Evolutionary conservation across 2,888 invertebrate genomes (phyloP).

Genomic region (Clunio marinus): DNA sequence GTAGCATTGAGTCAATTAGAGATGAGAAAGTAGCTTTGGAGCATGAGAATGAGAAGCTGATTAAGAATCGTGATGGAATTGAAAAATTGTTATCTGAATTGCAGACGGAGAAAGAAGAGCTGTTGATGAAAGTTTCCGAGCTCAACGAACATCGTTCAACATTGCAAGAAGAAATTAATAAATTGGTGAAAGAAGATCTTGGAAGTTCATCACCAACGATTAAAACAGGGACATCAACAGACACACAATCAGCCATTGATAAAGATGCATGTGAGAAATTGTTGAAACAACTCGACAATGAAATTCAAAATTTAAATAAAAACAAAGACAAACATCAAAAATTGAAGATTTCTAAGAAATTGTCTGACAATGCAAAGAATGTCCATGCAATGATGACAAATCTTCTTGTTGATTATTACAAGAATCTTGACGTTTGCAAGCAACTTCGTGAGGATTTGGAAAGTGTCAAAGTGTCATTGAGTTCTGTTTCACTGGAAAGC

Average conservation of each 20-base stretch:
- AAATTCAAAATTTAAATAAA: slow-evolving; percentile 49
- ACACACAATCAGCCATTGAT: slow-evolving; percentile 5
- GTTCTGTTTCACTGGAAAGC: neutral
- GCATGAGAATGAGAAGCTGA: slow-evolving; percentile 46
- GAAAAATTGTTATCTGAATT: slow-evolving; percentile 45
- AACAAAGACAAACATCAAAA: slow-evolving; percentile 49
- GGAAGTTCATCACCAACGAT: neutral
- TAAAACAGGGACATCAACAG: neutral
- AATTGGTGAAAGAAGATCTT: slow-evolving; percentile 29
- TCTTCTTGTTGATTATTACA: slow-evolving; percentile 21
- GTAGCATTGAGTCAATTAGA: slow-evolving; percentile 54
- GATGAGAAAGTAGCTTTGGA: slow-evolving; percentile 54
- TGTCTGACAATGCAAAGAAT: slow-evolving; percentile 50
- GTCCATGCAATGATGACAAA: slow-evolving; percentile 42
- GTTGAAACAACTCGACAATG: slow-evolving; percentile 46
- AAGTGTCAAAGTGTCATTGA: slow-evolving; percentile 20
- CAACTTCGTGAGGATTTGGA: slow-evolving; percentile 25
- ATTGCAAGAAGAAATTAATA: slow-evolving; percentile 40
- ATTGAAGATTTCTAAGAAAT: slow-evolving; percentile 48
- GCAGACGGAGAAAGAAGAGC: slow-evolving; percentile 42
- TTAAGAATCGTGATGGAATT: slow-evolving; percentile 42
- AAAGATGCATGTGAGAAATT: slow-evolving; percentile 45
- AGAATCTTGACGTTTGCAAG: slow-evolving; percentile 28
- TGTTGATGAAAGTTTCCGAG: slow-evolving; percentile 42
- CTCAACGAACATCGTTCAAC: slow-evolving; percentile 30